Conservation (phyloP, 2,797 vertebrate species). For the Zonotrichia albicollis region DNA sequence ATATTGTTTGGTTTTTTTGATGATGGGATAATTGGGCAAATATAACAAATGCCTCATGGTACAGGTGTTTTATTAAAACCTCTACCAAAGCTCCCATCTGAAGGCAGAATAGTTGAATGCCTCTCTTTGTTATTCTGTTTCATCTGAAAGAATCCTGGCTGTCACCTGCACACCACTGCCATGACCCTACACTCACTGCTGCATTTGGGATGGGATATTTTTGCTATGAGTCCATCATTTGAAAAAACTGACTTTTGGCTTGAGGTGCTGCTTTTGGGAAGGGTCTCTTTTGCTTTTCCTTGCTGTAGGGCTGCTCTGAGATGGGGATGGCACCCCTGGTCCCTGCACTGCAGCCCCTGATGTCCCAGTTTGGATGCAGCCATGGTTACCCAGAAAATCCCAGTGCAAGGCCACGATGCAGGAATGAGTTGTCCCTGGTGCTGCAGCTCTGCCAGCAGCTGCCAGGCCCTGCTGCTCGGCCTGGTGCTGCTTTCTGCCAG, state of each 20-base stretch:
- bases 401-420: rapidly evolving
- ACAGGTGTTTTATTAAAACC: background rate
- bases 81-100: background rate
- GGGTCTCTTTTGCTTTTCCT: background rate
- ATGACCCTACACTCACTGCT: background rate
- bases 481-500: background rate
- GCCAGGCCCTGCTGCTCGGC: background rate
- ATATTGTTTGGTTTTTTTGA: too few species aligned
- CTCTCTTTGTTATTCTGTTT: background rate
- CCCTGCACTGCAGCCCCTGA: background rate
- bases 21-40: too few species aligned
- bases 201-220: background rate
- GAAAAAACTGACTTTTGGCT: background rate
- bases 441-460: background rate
- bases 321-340: background rate
- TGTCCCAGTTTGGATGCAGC: background rate
- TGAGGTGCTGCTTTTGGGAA: background rate
- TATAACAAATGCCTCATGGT: background rate
- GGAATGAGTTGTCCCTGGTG: background rate
- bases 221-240: rapidly evolving
- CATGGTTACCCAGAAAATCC: background rate
- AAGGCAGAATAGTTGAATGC: background rate
- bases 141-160: background rate
- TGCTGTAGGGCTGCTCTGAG: background rate
- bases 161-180: background rate